A percentile compares a stretch with the other conserved stretches of the same genome.
These are phyloP conservation scores for Lasiommata megera DNA, from an alignment of 2,888 invertebrate species.

Conservation along the genomic window DNA sequence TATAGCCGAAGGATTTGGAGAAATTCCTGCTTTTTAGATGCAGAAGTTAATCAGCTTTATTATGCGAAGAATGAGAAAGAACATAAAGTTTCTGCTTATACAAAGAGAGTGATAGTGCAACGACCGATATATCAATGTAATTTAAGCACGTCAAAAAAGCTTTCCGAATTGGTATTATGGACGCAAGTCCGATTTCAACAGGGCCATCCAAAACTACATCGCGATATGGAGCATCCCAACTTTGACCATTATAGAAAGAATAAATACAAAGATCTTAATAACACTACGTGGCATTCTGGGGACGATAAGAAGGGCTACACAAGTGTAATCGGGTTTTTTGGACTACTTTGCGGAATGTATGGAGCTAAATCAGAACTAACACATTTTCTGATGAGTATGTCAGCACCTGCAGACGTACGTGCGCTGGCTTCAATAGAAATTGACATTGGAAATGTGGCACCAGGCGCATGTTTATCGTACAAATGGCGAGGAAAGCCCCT, in stretches of 20 bases:
- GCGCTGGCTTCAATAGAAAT: conserved; percentile 90
- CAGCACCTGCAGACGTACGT: conserved; percentile 86
- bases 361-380: conserved; percentile 80
- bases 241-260: conserved; percentile 64
- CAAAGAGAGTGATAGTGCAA: not conserved
- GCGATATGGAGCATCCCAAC: conserved; percentile 58
- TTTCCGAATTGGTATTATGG: conserved; percentile 37
- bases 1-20: conserved; percentile 20
- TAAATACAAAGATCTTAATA: conserved; percentile 51
- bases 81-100: not conserved
- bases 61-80: conserved; percentile 3
- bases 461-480: conserved; percentile 83
- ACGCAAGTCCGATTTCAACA: conserved; percentile 62
- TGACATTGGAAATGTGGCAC: conserved; percentile 84
- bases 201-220: conserved; percentile 57
- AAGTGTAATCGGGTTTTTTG: conserved; percentile 77
- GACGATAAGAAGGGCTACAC: conserved; percentile 65
- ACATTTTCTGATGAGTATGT: conserved; percentile 82
- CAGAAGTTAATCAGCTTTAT: conserved; percentile 5
- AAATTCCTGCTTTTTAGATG: conserved; percentile 11
- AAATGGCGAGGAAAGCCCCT: conserved; percentile 94
- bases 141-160: not conserved
- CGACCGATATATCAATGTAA: not conserved
- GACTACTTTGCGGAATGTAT: conserved; percentile 81
- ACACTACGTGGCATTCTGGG: conserved; percentile 56